Evolutionary conservation across 2,113 vertebrate species (phyloP).

Genomic region (Mustela lutreola): DNA sequence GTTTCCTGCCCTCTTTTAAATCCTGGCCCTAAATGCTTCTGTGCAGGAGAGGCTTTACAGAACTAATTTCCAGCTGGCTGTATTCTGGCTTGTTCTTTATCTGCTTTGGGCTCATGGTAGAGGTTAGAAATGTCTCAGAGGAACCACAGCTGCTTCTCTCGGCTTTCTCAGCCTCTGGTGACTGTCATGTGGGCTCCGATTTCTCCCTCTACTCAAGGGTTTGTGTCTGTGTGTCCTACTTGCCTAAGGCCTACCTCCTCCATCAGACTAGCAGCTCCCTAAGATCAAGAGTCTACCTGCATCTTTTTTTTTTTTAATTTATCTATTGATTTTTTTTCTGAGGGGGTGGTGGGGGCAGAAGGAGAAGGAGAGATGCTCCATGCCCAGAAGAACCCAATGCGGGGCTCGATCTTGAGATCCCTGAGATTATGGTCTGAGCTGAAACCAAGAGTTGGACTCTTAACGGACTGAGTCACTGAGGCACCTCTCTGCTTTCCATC

Average conservation of each 20-base stretch:
- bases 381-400: neutral
- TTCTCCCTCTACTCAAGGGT: neutral
- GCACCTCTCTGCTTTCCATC: neutral
- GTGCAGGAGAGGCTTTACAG: neutral
- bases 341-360: neutral
- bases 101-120: neutral
- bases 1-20: neutral
- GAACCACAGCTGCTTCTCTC: neutral
- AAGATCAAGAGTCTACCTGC: neutral
- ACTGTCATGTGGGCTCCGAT: fast-evolving
- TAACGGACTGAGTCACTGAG: neutral
- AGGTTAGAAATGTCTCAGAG: neutral
- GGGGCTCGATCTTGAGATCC: neutral
- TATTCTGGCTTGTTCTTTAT: neutral
- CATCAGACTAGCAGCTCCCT: neutral
- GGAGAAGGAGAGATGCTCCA: neutral
- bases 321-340: neutral
- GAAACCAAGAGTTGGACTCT: neutral
- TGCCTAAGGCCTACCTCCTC: neutral
- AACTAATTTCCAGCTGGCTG: neutral
- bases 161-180: neutral
- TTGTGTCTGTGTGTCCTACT: neutral
- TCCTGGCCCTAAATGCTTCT: neutral
- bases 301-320: neutral
- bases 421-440: neutral